phyloP scores from a whole-genome alignment of 2,113 vertebrate genomes.

The Lagopus muta region DNA sequence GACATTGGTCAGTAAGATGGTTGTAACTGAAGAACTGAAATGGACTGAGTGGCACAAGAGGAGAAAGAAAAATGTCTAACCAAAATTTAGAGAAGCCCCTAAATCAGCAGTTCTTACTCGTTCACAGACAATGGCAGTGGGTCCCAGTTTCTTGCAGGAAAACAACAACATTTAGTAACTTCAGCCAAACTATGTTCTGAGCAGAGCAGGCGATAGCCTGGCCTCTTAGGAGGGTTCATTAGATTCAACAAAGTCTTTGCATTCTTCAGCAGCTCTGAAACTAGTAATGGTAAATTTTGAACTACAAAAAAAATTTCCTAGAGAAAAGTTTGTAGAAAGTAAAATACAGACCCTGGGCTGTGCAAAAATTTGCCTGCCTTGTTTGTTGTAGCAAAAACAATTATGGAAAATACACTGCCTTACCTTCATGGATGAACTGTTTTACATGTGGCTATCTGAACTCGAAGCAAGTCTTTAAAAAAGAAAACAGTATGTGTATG shows the following conservation, averaged over 20 bases:
- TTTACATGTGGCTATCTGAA: not conserved
- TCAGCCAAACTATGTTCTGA: not conserved
- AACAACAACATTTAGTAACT: not conserved
- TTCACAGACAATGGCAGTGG: not conserved
- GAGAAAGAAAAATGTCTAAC: not conserved
- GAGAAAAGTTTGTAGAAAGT: not conserved
- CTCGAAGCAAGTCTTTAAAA: not conserved
- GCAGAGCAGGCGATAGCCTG: accelerated
- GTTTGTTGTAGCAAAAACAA: not conserved
- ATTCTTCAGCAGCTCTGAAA: not conserved
- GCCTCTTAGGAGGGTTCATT: not conserved
- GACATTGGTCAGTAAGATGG: not conserved
- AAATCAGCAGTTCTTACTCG: not conserved
- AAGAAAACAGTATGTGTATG: not conserved
- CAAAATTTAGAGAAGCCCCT: not conserved
- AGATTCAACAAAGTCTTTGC: not conserved
- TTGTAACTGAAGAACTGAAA: not conserved
- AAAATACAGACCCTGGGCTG: not conserved
- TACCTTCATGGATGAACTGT: not conserved
- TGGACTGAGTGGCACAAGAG: not conserved
- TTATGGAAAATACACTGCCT: accelerated
- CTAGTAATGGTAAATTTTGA: not conserved
- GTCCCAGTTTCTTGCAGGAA: not conserved
- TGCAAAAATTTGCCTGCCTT: not conserved
- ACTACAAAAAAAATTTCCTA: not conserved